A percentile compares a stretch with the other conserved stretches of the same genome.
These are phyloP conservation scores for Diorhabda carinulata DNA, from an alignment of 1,140 invertebrate species.

Conservation along the genomic window DNA sequence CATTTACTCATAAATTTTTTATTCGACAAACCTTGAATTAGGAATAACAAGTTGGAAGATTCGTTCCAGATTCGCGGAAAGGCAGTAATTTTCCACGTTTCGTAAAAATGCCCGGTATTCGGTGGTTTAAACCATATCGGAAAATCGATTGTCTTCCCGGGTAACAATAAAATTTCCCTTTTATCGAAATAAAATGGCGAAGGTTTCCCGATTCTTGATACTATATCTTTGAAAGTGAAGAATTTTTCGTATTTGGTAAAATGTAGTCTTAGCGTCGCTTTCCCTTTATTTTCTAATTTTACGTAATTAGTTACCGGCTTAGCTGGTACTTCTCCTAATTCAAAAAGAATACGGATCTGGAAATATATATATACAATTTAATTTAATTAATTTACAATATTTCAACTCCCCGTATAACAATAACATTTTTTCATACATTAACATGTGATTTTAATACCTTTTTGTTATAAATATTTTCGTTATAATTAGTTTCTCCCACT, in stretches of 20 bases:
- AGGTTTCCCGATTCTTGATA: constrained; percentile 8
- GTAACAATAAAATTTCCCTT: constrained; percentile 28
- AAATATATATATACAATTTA: background rate
- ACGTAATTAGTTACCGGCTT: constrained; percentile 12
- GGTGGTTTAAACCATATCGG: constrained; percentile 30
- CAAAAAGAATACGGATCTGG: constrained; percentile 27
- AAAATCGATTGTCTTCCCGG: constrained; percentile 23
- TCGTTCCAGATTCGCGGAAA: constrained; percentile 30
- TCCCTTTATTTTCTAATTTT: constrained; percentile 30
- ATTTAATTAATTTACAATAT: too few species aligned
- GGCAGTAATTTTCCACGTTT: constrained; percentile 34
- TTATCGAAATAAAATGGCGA: constrained; percentile 32
- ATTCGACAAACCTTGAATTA: constrained; percentile 18
- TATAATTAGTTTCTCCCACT: too few species aligned
- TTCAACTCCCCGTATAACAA: too few species aligned
- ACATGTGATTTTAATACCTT: too few species aligned
- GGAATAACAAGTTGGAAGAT: constrained; percentile 23
- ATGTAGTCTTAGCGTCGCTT: constrained; percentile 24
- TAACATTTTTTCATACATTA: too few species aligned
- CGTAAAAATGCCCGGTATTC: constrained; percentile 25
- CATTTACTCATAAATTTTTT: too few species aligned
- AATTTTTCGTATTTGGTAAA: constrained; percentile 28
- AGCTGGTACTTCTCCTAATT: constrained; percentile 18
- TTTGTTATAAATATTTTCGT: too few species aligned
- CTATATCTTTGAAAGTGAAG: constrained; percentile 28